Base-by-base conservation (phyloP, 2,797 vertebrate species). In the Ptychadena robeensis region DNA sequence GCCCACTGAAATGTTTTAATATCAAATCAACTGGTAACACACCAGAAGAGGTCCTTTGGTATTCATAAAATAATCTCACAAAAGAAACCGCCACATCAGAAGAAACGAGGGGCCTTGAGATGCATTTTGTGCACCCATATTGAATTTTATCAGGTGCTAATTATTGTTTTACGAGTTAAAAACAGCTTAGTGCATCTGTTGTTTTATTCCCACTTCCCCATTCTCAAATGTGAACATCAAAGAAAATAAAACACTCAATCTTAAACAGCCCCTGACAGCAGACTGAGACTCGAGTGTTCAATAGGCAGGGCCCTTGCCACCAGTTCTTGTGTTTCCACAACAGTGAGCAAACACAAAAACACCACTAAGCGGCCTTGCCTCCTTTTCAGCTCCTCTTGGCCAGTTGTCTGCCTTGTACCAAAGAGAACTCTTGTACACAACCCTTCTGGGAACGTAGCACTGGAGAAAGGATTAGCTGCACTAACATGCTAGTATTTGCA, bases 321-420 rank as follows among this genome's bases (percentile, higher is more conserved):
- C 94, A 94, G 93, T 92, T 93, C 93, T 94, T 93, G 89, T 93
- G 94, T 95, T 94, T 95, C 94, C 94, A 95, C 94, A 94, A 94
- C 93, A 94, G 93, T 95, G 94, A 94, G 91, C 94, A 94, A 94
- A 94, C 94, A 95, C 93, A 95, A 95, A 94, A 94, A 87, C 92
- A 90, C 91, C 90, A 91, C 93, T 93, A 93, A 94, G 92, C 90
- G 91, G 93, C 93, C 93, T 93, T 92, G 89, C 91, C 93, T 91
- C 88, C 92, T 92, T 91, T 90, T 91, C 90, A 90, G 93, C 92
- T 94, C 91, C 91, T 93, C 93, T 92, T 91, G 93, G 93, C 91
- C 92, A 91, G 90, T 87, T 93, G 92, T 91, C 93, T 91, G 92
- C 91, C 94, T 92, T 91, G 91, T 90, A 90, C 91, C 89, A 89